phyloP scores from a whole-genome alignment of 1,140 invertebrate species.

The Cyclargus thomasi region DNA sequence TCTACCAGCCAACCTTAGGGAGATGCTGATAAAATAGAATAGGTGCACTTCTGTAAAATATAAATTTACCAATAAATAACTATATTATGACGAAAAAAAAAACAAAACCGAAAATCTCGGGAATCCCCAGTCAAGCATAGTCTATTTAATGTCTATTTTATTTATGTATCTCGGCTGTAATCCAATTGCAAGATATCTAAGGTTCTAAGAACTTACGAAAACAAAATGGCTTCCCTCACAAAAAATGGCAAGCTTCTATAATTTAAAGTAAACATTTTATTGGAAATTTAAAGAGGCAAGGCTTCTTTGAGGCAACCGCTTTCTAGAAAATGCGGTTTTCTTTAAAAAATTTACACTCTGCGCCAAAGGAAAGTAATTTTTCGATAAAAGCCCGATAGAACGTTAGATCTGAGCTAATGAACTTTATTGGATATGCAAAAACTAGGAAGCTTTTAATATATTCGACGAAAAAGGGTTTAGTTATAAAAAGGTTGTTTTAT shows the following conservation, averaged over 20 bases:
- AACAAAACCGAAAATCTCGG: too few species aligned
- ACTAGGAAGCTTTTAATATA: not conserved
- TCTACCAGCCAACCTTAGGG: too few species aligned
- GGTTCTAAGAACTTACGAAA: not conserved
- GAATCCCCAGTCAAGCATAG: too few species aligned
- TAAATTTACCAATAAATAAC: too few species aligned
- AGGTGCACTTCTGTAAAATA: too few species aligned
- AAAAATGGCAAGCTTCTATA: not conserved
- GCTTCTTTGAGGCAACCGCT: not conserved
- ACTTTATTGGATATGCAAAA: slow-evolving; percentile 1
- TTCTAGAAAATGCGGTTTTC: not conserved
- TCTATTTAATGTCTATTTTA: too few species aligned
- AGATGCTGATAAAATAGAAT: too few species aligned
- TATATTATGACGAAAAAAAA: too few species aligned
- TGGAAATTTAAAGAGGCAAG: not conserved
- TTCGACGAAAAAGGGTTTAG: not conserved
- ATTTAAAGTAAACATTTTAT: slow-evolving; percentile 1
- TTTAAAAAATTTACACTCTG: not conserved
- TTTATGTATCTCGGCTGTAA: too few species aligned
- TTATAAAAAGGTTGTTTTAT: too few species aligned
- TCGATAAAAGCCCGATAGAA: not conserved
- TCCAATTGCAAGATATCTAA: not conserved
- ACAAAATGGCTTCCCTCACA: not conserved
- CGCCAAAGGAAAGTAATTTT: not conserved
- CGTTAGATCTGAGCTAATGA: not conserved